Evolutionary conservation across 2,888 invertebrate species (phyloP).

Genomic region (Drosophila nigricruria): DNA sequence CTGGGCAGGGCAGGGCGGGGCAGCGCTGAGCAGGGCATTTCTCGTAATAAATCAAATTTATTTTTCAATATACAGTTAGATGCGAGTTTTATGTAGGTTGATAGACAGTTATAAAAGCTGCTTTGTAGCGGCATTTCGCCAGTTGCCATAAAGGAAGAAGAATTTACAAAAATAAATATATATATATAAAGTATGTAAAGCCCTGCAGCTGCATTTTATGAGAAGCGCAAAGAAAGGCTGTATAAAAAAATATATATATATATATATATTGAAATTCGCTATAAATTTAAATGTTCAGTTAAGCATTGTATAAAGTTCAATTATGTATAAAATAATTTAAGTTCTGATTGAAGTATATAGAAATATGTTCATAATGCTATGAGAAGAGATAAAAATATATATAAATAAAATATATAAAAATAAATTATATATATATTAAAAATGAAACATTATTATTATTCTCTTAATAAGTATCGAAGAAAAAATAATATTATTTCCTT

Average conservation of each 20-base stretch:
- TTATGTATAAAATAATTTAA: too few species aligned
- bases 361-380: neutral
- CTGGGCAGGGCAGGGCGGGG: neutral
- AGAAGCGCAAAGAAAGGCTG: conserved; percentile 11
- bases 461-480: too few species aligned
- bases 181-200: neutral
- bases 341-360: neutral
- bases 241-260: neutral
- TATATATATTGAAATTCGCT: neutral
- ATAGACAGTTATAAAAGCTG: conserved; percentile 19
- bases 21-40: conserved; percentile 18
- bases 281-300: neutral
- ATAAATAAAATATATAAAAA: too few species aligned
- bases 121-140: conserved; percentile 30
- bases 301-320: neutral
- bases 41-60: conserved; percentile 66
- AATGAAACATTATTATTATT: too few species aligned
- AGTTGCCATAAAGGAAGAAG: conserved; percentile 7
- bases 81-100: conserved; percentile 35
- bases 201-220: conserved; percentile 3
- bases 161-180: conserved; percentile 1
- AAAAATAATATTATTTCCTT: too few species aligned
- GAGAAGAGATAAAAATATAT: neutral
- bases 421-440: too few species aligned
- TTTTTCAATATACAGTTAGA: conserved; percentile 61